These are phyloP conservation scores for Artemia sp. DNA, from an alignment of 2,888 invertebrate species.

Conservation along the genomic window DNA sequence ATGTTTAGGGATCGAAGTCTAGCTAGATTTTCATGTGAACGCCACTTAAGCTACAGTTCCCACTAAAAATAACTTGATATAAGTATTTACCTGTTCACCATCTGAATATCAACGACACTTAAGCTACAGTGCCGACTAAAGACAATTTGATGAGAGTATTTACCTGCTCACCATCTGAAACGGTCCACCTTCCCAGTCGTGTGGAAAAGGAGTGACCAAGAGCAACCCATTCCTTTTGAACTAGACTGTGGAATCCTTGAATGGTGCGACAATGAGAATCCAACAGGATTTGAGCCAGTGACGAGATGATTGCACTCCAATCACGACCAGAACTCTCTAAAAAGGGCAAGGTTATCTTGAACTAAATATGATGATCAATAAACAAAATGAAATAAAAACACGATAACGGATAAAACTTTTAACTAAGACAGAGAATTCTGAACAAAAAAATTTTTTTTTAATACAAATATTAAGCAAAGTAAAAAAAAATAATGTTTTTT, in stretches of 20 bases:
- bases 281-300: slow-evolving; percentile 64
- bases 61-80: no score
- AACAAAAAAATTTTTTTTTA: background rate
- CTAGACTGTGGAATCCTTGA: slow-evolving; percentile 67
- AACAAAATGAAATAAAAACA: slow-evolving; percentile 19
- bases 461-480: background rate
- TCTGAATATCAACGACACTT: no score
- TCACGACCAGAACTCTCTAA: slow-evolving; percentile 64
- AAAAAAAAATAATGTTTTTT: no score
- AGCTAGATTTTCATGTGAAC: no score
- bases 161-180: slow-evolving; percentile 28
- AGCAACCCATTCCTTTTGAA: slow-evolving; percentile 89
- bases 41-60: no score
- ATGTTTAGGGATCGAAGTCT: no score
- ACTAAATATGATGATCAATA: background rate
- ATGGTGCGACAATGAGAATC: slow-evolving; percentile 68
- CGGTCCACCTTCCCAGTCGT: slow-evolving; percentile 30
- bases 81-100: no score
- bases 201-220: slow-evolving; percentile 73
- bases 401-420: background rate
- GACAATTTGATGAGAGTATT: background rate
- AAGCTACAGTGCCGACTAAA: no score
- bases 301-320: slow-evolving; percentile 66
- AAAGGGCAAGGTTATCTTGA: slow-evolving; percentile 25
- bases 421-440: no score